phyloP scores from a whole-genome alignment of 2,113 vertebrate genomes.

The Corythoichthys intestinalis region DNA sequence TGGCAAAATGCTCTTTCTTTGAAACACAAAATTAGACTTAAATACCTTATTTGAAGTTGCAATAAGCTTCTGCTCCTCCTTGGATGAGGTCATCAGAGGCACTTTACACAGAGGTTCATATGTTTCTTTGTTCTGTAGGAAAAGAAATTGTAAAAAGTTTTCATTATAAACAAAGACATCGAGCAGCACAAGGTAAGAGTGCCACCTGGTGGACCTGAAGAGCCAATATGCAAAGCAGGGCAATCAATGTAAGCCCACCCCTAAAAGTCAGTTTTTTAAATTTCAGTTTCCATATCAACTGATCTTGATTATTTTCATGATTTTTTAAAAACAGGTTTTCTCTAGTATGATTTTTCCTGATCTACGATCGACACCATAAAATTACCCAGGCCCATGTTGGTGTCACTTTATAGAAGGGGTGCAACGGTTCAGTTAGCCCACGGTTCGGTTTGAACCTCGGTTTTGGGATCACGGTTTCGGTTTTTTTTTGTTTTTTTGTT shows the following conservation, averaged over 20 bases:
- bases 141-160: conserved; percentile 11
- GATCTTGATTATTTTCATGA: too few relatives aligned
- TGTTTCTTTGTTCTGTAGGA: conserved; percentile 86
- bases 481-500: too few relatives aligned
- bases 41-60: conserved; percentile 93
- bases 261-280: too few relatives aligned
- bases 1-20: not conserved
- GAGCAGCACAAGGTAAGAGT: not conserved
- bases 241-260: not conserved
- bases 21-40: not conserved
- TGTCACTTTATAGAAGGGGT: too few relatives aligned
- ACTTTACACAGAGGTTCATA: conserved; percentile 98
- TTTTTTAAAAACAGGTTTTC: too few relatives aligned
- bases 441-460: too few relatives aligned
- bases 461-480: too few relatives aligned
- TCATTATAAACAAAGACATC: not conserved
- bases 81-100: conserved; percentile 93
- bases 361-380: too few relatives aligned
- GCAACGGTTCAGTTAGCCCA: too few relatives aligned
- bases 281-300: not conserved
- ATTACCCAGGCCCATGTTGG: too few relatives aligned
- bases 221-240: not conserved
- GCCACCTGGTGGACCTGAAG: conserved; percentile 13
- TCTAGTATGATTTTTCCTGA: too few relatives aligned
- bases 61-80: conserved; percentile 95